Base-by-base conservation (phyloP, 2,888 invertebrate genomes). In the Byasa hedistus region DNA sequence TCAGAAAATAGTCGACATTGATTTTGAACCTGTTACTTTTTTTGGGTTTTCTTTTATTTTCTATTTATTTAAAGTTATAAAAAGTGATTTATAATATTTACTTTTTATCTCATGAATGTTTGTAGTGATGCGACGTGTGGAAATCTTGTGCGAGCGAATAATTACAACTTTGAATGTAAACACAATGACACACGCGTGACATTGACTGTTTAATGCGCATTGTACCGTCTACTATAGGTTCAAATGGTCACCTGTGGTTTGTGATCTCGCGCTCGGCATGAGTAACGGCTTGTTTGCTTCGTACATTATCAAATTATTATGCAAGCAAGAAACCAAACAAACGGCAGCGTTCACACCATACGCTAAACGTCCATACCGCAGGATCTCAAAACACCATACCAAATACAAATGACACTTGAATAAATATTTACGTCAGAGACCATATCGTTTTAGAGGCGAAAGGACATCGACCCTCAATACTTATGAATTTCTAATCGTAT, bases 271-370 rank as follows among this genome's bases (percentile, higher is more conserved):
- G 65, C 59, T 65, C 71, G 75, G 76, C 77, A 83, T 81, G 82
- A 81, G 75, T 80, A 79, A 80, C 70, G 52, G 59, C 66, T 75
- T 70, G 74, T 74, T 77, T 80, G 79, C 73, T 75, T 75, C 65
- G 69, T 71, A 73, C 70, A 76, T 81, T 76, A 76, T 81, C 77
- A 76, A 79, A 73, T 71, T 66, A 72, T 81, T 81, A 76, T 72
- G 72, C 75, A 81, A 84, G 71, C 73, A 73, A 72, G 73, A 75
- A 72, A 70, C 67, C 67, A 66, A 69, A 69, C 70, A 72, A 69
- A 55, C 60, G 58, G 69, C 68, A 70, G 68, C 8, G 72, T 66
- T 66, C 70, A 62, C 69, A 64, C 68, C 66, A 68, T 63, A 69
- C 61, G 68, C 44, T 61, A 39, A 52, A 36, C 60, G 68, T 44